Conservation (phyloP, 2,888 invertebrate species). For the Luffia ferchaultella region DNA sequence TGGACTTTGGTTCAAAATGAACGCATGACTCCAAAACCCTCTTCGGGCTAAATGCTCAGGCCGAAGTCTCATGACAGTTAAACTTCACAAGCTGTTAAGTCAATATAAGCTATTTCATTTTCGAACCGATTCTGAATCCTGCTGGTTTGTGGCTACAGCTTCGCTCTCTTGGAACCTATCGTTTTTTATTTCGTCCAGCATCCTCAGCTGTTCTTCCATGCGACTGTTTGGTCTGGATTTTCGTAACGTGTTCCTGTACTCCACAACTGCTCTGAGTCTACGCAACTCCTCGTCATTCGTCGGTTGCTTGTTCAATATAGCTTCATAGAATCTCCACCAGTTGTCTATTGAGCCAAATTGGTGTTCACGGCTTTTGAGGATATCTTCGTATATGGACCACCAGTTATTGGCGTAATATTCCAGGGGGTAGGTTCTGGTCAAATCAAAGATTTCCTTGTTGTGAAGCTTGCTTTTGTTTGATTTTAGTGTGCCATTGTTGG, state of each 20-base stretch:
- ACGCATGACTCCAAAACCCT: neutral
- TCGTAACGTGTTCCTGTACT: conserved; percentile 26
- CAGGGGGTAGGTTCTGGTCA: conserved; percentile 46
- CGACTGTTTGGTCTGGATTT: conserved; percentile 37
- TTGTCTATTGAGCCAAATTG: conserved; percentile 57
- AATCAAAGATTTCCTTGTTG: conserved; percentile 40
- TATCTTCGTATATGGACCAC: conserved; percentile 58
- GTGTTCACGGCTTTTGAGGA: conserved; percentile 44
- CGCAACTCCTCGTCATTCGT: conserved; percentile 33
- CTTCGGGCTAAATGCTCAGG: neutral
- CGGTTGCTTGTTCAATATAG: conserved; percentile 35
- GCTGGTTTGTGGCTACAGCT: conserved; percentile 25
- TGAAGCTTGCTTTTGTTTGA: conserved; percentile 25
- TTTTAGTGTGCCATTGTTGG: conserved; percentile 27
- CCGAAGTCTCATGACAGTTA: neutral
- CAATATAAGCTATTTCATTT: neutral
- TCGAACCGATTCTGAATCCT: conserved; percentile 45
- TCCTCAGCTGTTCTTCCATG: conserved; percentile 44
- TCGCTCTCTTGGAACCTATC: conserved; percentile 42
- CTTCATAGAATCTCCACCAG: conserved; percentile 59
- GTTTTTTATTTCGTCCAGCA: conserved; percentile 44
- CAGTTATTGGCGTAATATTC: conserved; percentile 61
- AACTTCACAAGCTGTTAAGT: neutral
- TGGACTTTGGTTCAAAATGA: no score
- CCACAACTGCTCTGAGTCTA: conserved; percentile 32